Base-by-base conservation (phyloP, 2,113 vertebrate genomes). In the Phrynosoma blainvillii region DNA sequence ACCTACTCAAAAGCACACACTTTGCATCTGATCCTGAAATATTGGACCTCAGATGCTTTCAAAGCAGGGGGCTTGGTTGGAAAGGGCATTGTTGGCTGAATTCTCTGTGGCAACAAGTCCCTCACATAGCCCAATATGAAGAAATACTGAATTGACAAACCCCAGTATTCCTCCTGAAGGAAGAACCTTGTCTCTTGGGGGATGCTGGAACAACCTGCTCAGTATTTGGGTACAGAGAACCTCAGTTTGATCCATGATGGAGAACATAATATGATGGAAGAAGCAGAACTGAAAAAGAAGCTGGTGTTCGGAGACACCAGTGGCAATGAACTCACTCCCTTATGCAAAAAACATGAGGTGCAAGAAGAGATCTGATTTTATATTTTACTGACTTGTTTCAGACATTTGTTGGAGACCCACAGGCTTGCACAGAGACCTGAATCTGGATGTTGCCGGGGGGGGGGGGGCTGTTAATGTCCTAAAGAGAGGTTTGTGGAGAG, bases 341-440 rank as follows among this genome's bases (percentile, higher is more conserved):
- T 65, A 89, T 83, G 13, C 30, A 30, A 80, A 42, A 47, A 85
- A 30, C 13, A n/a, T 20, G 75, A 76, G 78, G 87, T 18, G 59
- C 54, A 86, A 88, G 36, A 87, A 20, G 84, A 82, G 14, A 71
- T 84, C 84, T 79, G 88, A 70, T 54, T 14, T 77, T n/a, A 78
- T 66, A 71, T 68, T 85, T 73, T 85, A 68, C 85, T 88, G 78
- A 85, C 80, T 88, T 56, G n/a, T 87, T 81, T 76, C 87, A 75
- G n/a, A 47, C 47, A 47, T 47, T 47, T 47, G 47, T 47, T 7
- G 5, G 7, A 47, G 47, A 47, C 88, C 85, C 3, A 59, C 78
- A 86, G 68, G 75, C 79, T 80, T 62, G 71, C 2, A n/a, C 52
- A 40, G 36, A 0, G 0, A 89, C 87, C 52, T n/a, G 73, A 1